Percentiles rank a stretch among this genome's conserved stretches.
Conservation (phyloP, 2,888 invertebrate genomes). For the Ectemnius continuus region DNA sequence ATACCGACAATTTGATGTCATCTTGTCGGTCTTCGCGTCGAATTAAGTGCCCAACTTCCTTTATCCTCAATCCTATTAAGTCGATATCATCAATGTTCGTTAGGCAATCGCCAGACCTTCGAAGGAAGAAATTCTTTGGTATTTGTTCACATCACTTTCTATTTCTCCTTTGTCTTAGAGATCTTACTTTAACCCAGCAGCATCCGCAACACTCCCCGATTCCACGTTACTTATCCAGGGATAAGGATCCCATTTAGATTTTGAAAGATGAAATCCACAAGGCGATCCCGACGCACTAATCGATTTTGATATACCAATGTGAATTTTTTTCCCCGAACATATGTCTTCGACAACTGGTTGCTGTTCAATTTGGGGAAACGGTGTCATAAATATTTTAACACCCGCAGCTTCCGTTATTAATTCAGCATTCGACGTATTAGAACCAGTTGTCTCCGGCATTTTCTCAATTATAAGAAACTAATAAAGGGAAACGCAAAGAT, state of each 20-base stretch:
- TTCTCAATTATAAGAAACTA: not conserved
- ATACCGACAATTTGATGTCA: slow-evolving; percentile 67
- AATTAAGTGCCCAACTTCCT: slow-evolving; percentile 78
- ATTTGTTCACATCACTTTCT: not conserved
- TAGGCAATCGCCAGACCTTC: slow-evolving; percentile 84
- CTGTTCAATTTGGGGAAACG: slow-evolving; percentile 31
- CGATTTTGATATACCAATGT: slow-evolving; percentile 32
- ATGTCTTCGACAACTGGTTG: not conserved
- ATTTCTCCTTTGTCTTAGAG: not conserved
- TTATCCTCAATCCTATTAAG: slow-evolving; percentile 80
- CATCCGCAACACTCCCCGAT: slow-evolving; percentile 81
- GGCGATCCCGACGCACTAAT: slow-evolving; percentile 67
- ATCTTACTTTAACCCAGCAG: slow-evolving; percentile 81
- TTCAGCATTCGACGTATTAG: slow-evolving; percentile 41
- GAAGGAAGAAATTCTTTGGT: slow-evolving; percentile 13
- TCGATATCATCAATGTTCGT: slow-evolving; percentile 83
- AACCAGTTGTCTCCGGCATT: slow-evolving; percentile 10
- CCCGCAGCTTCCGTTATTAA: slow-evolving; percentile 60
- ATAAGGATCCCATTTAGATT: slow-evolving; percentile 90
- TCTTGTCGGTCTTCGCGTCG: slow-evolving; percentile 53
- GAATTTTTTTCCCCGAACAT: slow-evolving; percentile 33
- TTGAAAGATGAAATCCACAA: slow-evolving; percentile 86
- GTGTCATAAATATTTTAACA: slow-evolving; percentile 61
- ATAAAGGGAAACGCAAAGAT: not conserved
- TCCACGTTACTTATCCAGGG: slow-evolving; percentile 88